Conservation (phyloP, 2,797 vertebrate species). For the Enteromius thamalakanensis region DNA sequence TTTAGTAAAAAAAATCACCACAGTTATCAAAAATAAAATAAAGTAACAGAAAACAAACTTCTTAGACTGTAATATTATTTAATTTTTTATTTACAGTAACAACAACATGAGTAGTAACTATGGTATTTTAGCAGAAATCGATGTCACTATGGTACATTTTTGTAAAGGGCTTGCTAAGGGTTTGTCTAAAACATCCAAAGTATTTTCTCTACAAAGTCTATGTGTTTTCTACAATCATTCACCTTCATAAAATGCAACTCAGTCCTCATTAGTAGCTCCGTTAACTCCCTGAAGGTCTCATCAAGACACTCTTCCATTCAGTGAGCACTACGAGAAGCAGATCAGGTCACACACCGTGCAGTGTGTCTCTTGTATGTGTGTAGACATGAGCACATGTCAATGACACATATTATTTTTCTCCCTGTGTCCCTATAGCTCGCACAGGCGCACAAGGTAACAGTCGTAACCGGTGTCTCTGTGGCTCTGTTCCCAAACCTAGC, state of each 20-base stretch:
- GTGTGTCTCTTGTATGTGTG: constrained; percentile 46
- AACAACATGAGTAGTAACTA: background rate
- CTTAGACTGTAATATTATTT: background rate
- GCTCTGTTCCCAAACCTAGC: constrained; percentile 45
- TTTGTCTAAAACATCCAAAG: background rate
- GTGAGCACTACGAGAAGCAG: constrained; percentile 46
- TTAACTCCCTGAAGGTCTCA: constrained; percentile 70
- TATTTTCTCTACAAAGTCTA: background rate
- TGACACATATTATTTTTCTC: constrained; percentile 66
- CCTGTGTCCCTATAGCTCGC: constrained; percentile 84
- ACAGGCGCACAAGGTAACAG: constrained; percentile 96
- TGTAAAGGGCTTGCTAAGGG: background rate
- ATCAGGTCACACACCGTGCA: constrained; percentile 41
- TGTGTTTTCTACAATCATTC: constrained; percentile 62
- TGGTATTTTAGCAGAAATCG: background rate
- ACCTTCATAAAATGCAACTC: constrained; percentile 68
- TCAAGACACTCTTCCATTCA: constrained; percentile 52
- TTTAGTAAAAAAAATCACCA: background rate
- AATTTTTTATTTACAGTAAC: background rate
- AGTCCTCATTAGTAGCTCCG: constrained; percentile 75
- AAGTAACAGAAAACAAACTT: background rate
- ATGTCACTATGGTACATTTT: constrained; percentile 2
- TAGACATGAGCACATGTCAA: constrained; percentile 35
- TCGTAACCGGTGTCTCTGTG: constrained; percentile 59
- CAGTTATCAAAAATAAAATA: background rate